Base-by-base conservation (phyloP, 2,888 invertebrate species). In the Protula sp. region DNA sequence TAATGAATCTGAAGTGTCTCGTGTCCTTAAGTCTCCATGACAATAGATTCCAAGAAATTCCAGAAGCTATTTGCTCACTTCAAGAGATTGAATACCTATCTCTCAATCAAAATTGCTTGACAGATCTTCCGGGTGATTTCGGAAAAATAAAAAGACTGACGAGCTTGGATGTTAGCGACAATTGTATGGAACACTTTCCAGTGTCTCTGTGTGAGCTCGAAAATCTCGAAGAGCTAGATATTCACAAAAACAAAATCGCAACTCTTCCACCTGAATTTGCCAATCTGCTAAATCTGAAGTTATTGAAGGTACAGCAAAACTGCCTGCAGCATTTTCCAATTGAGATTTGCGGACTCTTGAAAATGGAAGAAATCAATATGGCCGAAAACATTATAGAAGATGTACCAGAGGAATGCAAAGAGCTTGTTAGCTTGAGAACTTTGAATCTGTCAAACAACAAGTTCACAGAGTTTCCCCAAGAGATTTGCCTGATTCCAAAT, bases 331-430 rank as follows among this genome's bases (percentile, higher is more conserved):
- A 52, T 3, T 73, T 76, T 51, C 62, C 70, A 3, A 38, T 62
- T 1, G 72, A 72, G 45, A 50, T 77, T n/a, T 72, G 75, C 58
- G 47, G 55, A 2, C 58, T 76, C 5, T 30, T 50, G 4, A 57
- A 66, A 26, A 59, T 77, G 24, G 66, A 70, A 30, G 60, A 67
- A 48, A 47, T 75, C 3, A 72, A 77, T 56, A 53, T 78, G 28
- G 67, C 75, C 3, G 61, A 67, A 54, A 77, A 77, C 60, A 30
- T 55, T 3, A 27, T 77, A 2, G 67, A 65, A 14, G 70, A 72
- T 14, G 62, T 74, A 26, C 74, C 75, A 1, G 72, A 72, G 48
- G 92, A 92, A 5, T 90, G 94, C 86, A 92, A 93, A 67, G 89
- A 92, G 72, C 84, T 95, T 55, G 47, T 28, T 5, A 38, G 55